Evolutionary conservation across 2,888 invertebrate species (phyloP).

Genomic region (Stenolophus ochropezus): DNA sequence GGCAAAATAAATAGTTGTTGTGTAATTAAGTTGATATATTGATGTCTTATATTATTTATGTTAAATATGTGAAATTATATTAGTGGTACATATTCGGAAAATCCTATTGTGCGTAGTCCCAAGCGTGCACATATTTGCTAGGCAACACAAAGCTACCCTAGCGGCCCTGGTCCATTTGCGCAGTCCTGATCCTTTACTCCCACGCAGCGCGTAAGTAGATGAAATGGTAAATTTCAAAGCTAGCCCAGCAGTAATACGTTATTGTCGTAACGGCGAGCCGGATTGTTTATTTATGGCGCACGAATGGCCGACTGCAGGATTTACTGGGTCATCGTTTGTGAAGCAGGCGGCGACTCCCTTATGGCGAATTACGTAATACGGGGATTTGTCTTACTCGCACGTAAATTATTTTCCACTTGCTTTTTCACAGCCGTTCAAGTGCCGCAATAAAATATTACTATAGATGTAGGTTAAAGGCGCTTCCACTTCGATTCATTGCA

Average conservation of each 20-base stretch:
- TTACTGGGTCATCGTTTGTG: slow-evolving; percentile 43
- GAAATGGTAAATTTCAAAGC: slow-evolving; percentile 29
- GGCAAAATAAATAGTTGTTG: no score
- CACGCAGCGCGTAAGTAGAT: slow-evolving; percentile 24
- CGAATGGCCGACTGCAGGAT: slow-evolving; percentile 36
- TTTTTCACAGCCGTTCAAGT: slow-evolving; percentile 11
- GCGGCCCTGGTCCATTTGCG: not conserved
- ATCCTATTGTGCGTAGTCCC: not conserved
- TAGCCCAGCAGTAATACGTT: slow-evolving; percentile 47
- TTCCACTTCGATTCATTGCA: not conserved
- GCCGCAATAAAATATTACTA: not conserved
- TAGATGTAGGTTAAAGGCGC: not conserved
- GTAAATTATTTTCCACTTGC: slow-evolving; percentile 44
- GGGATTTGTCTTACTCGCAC: slow-evolving; percentile 35
- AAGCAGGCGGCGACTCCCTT: slow-evolving; percentile 40
- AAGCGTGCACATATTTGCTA: not conserved
- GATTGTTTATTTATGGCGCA: slow-evolving; percentile 53
- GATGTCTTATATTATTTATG: no score
- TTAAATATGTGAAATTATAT: no score
- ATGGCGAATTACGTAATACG: slow-evolving; percentile 40
- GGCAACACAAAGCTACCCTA: not conserved
- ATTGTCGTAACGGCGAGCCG: slow-evolving; percentile 48
- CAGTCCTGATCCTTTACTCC: not conserved
- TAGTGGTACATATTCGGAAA: not conserved
- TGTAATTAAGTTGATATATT: no score